Evolutionary conservation across 2,113 vertebrate genomes (phyloP).

Genomic region (Perca schrenkii): DNA sequence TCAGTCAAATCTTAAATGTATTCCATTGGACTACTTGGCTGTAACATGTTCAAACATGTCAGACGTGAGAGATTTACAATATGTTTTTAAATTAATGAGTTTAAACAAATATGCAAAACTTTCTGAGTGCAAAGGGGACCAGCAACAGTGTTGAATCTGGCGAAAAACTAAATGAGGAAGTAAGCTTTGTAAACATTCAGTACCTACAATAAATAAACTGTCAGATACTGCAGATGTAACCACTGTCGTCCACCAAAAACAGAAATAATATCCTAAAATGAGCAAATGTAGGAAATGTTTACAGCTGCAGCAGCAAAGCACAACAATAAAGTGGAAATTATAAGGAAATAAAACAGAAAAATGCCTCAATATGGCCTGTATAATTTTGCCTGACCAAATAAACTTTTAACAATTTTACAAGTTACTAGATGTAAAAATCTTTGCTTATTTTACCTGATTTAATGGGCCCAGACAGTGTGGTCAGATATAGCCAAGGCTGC

Average conservation of each 20-base stretch:
- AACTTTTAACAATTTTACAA: slow-evolving; percentile 52
- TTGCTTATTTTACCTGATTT: slow-evolving; percentile 64
- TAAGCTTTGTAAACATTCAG: slow-evolving; percentile 2
- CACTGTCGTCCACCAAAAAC: slow-evolving; percentile 15
- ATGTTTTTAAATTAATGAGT: not conserved
- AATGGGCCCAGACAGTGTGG: slow-evolving; percentile 37
- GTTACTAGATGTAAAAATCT: slow-evolving; percentile 49
- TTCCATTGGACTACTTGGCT: not conserved
- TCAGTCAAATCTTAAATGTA: not conserved
- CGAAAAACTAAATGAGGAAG: slow-evolving; percentile 7
- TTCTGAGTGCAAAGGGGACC: not conserved
- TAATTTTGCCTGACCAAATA: slow-evolving; percentile 53
- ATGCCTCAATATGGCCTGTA: slow-evolving; percentile 6
- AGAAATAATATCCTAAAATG: slow-evolving; percentile 37
- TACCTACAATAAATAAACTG: slow-evolving; percentile 32
- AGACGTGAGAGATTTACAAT: not conserved
- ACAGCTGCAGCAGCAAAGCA: slow-evolving; percentile 40
- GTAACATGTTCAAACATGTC: not conserved
- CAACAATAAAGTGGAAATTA: slow-evolving; percentile 43
- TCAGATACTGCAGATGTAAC: slow-evolving; percentile 18
- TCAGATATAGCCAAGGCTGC: slow-evolving; percentile 34
- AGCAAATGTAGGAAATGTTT: slow-evolving; percentile 26
- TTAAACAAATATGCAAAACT: slow-evolving; percentile 7
- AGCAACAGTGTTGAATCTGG: not conserved
- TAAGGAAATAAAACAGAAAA: slow-evolving; percentile 37